Base-by-base conservation (phyloP, 2,113 vertebrate genomes). In the Prietella phreatophila region DNA sequence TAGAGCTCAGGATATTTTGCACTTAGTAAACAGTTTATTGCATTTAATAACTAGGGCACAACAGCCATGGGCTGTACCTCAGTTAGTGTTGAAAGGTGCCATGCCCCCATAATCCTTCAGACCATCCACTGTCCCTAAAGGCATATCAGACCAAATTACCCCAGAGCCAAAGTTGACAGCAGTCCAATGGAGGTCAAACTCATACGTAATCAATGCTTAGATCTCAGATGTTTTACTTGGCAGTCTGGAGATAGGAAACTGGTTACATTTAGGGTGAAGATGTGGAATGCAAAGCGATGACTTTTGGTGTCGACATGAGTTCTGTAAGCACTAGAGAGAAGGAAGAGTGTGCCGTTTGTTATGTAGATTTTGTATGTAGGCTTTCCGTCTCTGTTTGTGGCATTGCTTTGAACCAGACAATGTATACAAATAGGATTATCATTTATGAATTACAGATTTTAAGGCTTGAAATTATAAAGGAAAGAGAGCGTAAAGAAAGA, bases 101-200 rank as follows among this genome's bases (percentile, higher is more conserved):
- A 86, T 15, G 42, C 33, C 86, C 84, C 67, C 61, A 30, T n/a
- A 67, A 76, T 73, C 71, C 63, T 69, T 36, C 63, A 56, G 63
- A 86, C 63, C 61, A 36, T 86, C 47, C 84, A 86, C 84, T 30
- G 50, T 76, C 85, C 82, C 84, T 50, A 27, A 83, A 79, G 53
- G 50, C 50, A 73, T 58, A 85, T 47, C 55, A 56, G 33, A 87
- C 33, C 9, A 73, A 33, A 83, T 71, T 50, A 55, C 33, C 79
- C n/a, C 65, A 63, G 33, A 71, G 81, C 56, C 73, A 60, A 86
- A 81, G 33, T 53, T 0, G 33, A 83, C 71, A 69, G 61, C 19
- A 39, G 73, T 20, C 61, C 86, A 76, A 25, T 87, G 84, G 73
- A 88, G 87, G 84, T 88, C 81, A 88, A 85, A 86, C 79, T 56